Evolutionary conservation across 2,113 vertebrate genomes (phyloP), one percentile per base, ranked within the genome.

Genomic region (Phyllopteryx taeniolatus): DNA sequence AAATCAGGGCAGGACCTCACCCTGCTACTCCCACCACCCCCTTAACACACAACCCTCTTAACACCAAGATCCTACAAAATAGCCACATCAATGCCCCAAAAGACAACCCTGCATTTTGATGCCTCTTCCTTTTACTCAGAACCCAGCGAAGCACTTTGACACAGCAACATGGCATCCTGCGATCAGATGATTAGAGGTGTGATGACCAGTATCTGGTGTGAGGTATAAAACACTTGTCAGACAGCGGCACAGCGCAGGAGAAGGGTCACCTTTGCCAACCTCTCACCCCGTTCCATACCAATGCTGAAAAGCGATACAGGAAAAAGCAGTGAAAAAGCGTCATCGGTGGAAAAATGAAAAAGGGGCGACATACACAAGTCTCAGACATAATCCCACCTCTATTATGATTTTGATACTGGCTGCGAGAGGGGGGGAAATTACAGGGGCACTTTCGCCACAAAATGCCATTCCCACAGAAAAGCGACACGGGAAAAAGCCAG

Each of bases 1-100:
- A 39, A 93, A 91, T 88, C 86, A 89, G 90, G 88, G 83, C 86
- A 92, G 86, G 89, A 89, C 88, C 89, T 90, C 81, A 88, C 82
- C 83, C 86, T 80, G 19, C 63, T 51, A 15, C 75, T 60, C 68
- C 77, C 75, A 65, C 70, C 72, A 56, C 68, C 59, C 59, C 67
- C 49, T 70, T 9, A 68, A 51, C 72, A 59, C 71, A 35, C 66
- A 67, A 35, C 67, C 71, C 22, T 27, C 56, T 31, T 31, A 59
- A 59, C 27, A 59, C 1, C 8, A 11, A 56, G 20, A 56, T 22
- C 53, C 53, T 0, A 3, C 8, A 22, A 59, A 27, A 59, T 31
- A 27, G 56, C 27, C n/a, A n/a, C 46, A 47, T 47, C 46, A 1
- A 27, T 27, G 27, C 43, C 10, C 6, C 54, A 22, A 57, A 57